Evolutionary conservation across 2,797 vertebrate genomes (phyloP).

Genomic region (Alectoris magna): DNA sequence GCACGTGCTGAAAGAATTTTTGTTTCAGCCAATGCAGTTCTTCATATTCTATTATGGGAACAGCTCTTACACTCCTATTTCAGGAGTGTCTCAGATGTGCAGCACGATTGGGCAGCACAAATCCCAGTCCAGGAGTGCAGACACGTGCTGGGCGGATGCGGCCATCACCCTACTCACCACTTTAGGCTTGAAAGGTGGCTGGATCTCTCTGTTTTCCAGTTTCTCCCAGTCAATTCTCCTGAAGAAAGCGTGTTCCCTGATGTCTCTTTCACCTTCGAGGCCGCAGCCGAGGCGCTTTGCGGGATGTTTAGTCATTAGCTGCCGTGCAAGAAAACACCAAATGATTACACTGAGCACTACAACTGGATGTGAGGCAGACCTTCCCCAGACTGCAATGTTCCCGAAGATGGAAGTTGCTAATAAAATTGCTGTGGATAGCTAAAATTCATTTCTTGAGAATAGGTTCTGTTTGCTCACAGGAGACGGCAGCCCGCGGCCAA

Average conservation of each 20-base stretch:
- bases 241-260: conserved; percentile 94
- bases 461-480: not conserved
- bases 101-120: not conserved
- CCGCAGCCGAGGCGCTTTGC: conserved; percentile 94
- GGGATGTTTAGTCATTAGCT: conserved; percentile 97
- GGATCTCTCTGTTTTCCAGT: conserved; percentile 90
- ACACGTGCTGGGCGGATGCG: not conserved
- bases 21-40: not conserved
- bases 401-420: not conserved
- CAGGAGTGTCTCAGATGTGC: not conserved
- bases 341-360: not conserved
- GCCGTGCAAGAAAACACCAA: not conserved
- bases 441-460: not conserved
- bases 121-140: not conserved
- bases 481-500: not conserved
- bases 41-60: not conserved
- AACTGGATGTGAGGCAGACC: not conserved
- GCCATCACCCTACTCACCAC: conserved; percentile 83
- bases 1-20: not conserved
- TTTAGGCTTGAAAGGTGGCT: conserved; percentile 98
- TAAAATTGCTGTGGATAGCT: not conserved
- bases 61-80: not conserved
- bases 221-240: conserved; percentile 97
- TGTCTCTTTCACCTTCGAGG: conserved; percentile 89
- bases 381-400: not conserved